Base-by-base conservation (phyloP, 2,113 vertebrate genomes). In the Pseudolaguvia tuberculata region DNA sequence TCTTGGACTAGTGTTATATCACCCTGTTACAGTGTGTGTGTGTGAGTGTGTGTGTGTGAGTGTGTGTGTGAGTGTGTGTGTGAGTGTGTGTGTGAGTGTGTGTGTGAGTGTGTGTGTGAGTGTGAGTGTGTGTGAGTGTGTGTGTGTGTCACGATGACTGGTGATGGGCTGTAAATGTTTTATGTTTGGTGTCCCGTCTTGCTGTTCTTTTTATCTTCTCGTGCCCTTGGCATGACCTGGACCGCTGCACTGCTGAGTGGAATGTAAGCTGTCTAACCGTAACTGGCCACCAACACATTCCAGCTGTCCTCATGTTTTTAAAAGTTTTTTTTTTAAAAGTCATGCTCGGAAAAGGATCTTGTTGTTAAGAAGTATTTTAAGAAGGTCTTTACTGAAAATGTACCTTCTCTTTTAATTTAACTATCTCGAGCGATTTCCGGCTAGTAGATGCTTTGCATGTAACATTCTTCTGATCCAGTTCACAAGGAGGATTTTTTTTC, bases 151-250 rank as follows among this genome's bases (percentile, higher is more conserved):
- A 58, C 42, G n/a, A 42, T 58, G 62, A 58, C 52, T 2, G 9
- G 3, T 67, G 20, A 15, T 57, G 39, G 51, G 52, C 31, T 27
- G 56, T 25, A 23, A 17, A 62, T 53, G 21, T 61, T 42, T 70
- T 35, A 21, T 71, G 57, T 75, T 78, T 70, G 52, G 71, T 56
- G 17, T 58, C 29, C 63, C 20, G 18, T 15, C 13, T 53, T 73
- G 47, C 69, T 48, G 29, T 61, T 55, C 17, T 69, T 25, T 69
- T 74, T 39, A 67, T 73, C 21, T 68, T 61, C 27, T 65, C n/a
- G 21, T 63, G 67, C 68, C 73, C 66, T 71, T 29, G 3, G 25
- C 42, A n/a, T 75, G 73, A 75, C 78, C 78, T 52, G 5, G n/a
- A 31, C 48, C 23, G n/a, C 31, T 20, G 29, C 57, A 47, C 67